Evolutionary conservation across 2,888 invertebrate genomes (phyloP).

Genomic region (Syrphus vitripennis): DNA sequence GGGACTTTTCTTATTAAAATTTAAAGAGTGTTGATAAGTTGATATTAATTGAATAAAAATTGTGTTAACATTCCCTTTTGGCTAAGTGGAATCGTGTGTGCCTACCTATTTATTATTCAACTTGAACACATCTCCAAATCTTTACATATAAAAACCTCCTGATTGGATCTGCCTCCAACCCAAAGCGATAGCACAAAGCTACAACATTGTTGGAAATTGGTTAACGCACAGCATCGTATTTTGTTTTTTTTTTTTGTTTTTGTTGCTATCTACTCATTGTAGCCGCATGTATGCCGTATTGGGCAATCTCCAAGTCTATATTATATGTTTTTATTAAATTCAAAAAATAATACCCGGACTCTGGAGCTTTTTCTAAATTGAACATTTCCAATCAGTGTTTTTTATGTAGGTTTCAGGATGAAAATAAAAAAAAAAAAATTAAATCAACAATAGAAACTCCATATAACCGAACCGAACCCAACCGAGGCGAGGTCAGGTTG

Average conservation of each 20-base stretch:
- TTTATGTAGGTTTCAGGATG: neutral
- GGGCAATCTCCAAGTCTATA: neutral
- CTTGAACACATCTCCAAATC: neutral
- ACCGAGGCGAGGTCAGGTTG: conserved; percentile 65
- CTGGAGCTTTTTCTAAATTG: neutral
- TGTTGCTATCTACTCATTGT: conserved; percentile 33
- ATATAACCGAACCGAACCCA: too few relatives aligned
- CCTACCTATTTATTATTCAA: neutral
- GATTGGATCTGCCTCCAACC: neutral
- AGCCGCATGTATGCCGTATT: conserved; percentile 37
- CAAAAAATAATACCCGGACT: conserved; percentile 27
- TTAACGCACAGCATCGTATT: conserved; percentile 16
- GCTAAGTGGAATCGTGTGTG: neutral
- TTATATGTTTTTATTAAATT: conserved; percentile 33
- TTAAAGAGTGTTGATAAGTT: too few relatives aligned
- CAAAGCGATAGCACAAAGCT: neutral
- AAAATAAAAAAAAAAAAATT: neutral
- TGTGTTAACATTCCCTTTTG: neutral
- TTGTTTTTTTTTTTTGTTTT: conserved; percentile 6
- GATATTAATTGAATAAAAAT: neutral
- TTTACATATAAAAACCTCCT: neutral
- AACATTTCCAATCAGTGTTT: conserved; percentile 45
- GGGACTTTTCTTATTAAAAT: too few relatives aligned
- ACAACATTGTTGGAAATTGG: conserved; percentile 20
- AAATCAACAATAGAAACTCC: conserved; percentile 21